Evolutionary conservation across 2,888 invertebrate genomes (phyloP), one percentile per base, ranked within the genome.

Genomic region (Dendrolimus pini): DNA sequence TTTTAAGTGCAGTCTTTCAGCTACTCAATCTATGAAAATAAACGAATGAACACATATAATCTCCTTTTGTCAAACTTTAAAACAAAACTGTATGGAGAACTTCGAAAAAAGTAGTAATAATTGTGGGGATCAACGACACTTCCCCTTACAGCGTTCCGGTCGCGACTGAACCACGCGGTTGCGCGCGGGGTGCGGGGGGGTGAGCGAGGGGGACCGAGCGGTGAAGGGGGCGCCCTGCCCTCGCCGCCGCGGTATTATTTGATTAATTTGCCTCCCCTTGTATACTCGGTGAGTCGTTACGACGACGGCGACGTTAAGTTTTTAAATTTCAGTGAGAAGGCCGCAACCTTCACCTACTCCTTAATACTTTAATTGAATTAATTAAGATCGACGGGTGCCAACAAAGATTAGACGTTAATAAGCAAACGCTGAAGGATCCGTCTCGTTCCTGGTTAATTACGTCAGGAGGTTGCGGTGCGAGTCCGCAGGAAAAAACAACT

Each of bases 181-280:
- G 82, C 67, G 67, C 64, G 79, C 74, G 80, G 75, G 74, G 72
- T 68, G 72, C 66, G 77, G 71, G 73, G 72, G 63, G 74, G 72
- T 65, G 77, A 70, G 73, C 72, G 63, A 73, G 71, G 65, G 69
- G 70, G 69, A 69, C 57, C 41, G 64, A 58, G 66, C 61, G 67
- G 67, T 61, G 65, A 67, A 64, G 62, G 75, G 67, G 73, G 74
- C 70, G 66, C 77, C 69, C 65, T 74, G 81, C 81, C 80, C 82
- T 74, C 84, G 72, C 85, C 88, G 77, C 85, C 81, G 85, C 85
- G 81, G 88, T 88, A 89, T 90, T 90, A 90, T 90, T 90, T 90
- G 90, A 90, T 90, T 90, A 90, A 90, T 90, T 90, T 86, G 88
- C 89, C 89, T 88, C 89, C 90, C 89, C 89, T 89, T 86, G 89